Percentiles rank a stretch among this genome's conserved stretches.
phyloP scores from a whole-genome alignment of 2,797 vertebrate genomes.

The Poeciliopsis infans region DNA sequence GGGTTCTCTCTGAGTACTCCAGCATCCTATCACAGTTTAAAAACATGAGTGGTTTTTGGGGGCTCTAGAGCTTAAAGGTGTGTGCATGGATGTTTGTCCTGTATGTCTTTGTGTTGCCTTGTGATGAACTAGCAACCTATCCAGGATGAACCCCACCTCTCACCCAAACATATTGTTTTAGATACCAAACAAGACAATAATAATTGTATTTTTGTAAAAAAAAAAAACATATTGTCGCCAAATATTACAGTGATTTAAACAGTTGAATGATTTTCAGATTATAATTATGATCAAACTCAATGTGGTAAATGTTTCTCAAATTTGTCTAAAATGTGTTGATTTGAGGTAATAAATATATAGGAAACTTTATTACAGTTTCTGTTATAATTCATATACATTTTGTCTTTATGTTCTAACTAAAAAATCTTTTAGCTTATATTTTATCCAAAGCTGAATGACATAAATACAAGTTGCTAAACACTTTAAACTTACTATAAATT shows the following conservation, averaged over 20 bases:
- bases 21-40: too few species aligned
- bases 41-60: too few species aligned
- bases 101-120: too few species aligned
- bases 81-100: too few species aligned
- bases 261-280: neutral
- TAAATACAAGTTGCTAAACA: neutral
- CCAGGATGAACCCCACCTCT: too few species aligned
- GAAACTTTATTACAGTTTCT: neutral
- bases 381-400: neutral
- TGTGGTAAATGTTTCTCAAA: neutral
- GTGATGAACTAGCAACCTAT: too few species aligned
- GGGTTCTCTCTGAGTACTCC: too few species aligned
- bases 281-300: neutral
- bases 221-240: neutral
- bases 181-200: neutral
- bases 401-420: neutral
- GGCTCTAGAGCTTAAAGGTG: too few species aligned
- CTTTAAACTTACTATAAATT: neutral
- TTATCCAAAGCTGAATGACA: neutral
- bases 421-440: neutral
- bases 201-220: neutral
- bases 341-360: neutral
- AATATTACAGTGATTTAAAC: neutral
- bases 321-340: neutral
- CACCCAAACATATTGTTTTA: neutral